phyloP scores from a whole-genome alignment of 1,140 invertebrate species.

The Antheraea pernyi region DNA sequence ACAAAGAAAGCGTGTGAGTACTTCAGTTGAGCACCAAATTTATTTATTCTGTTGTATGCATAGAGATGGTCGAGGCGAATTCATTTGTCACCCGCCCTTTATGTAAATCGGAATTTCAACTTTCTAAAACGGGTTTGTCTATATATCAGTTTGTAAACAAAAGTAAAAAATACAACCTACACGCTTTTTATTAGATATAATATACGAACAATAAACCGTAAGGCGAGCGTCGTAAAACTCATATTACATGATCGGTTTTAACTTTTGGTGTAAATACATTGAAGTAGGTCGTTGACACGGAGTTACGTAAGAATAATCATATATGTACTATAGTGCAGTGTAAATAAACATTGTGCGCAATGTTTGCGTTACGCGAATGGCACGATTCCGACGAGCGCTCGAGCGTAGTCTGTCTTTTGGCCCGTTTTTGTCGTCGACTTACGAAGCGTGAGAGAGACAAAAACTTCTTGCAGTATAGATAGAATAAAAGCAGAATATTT shows the following conservation, averaged over 20 bases:
- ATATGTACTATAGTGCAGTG: neutral
- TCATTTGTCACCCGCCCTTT: neutral
- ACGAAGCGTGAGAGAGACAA: no score
- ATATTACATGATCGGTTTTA: neutral
- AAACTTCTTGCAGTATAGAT: no score
- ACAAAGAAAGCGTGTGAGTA: neutral
- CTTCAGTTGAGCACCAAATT: neutral
- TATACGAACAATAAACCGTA: neutral
- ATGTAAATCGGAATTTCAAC: neutral
- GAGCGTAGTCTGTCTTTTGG: neutral
- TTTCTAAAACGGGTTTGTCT: neutral
- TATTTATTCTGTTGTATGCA: constrained; percentile 1
- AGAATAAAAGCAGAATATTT: no score
- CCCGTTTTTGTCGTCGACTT: no score
- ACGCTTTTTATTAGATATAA: neutral
- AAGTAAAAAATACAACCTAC: neutral
- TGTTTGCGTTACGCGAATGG: neutral
- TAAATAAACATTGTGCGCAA: neutral
- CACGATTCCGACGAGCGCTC: neutral
- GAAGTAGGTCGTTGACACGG: neutral
- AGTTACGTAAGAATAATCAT: neutral
- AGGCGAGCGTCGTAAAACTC: neutral
- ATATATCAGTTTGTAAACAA: constrained; percentile 2
- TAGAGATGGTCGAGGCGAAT: neutral
- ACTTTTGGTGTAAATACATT: neutral